Base-by-base conservation (phyloP, 2,888 invertebrate genomes). In the Ochlodes sylvanus region DNA sequence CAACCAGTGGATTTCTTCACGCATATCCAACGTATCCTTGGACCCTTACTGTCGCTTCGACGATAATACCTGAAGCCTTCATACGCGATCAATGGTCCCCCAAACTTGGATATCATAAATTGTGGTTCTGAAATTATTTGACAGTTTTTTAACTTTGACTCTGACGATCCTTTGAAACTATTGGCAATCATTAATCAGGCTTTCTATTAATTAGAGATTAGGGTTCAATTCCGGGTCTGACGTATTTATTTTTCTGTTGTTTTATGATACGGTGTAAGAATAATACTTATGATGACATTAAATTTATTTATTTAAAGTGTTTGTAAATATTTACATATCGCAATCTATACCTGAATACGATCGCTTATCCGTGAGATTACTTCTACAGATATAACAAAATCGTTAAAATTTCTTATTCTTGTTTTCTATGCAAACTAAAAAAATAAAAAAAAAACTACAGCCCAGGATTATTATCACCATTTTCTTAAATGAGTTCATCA, bases 1-100 rank as follows among this genome's bases (percentile, higher is more conserved):
- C 78, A 75, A 1, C 73, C 76, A 2, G 41, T 41, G 5, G 68
- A 70, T 55, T 72, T 73, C 65, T 74, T 77, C 3, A 71, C 71
- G 41, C 77, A 77, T 6, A 71, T 69, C 76, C 77, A 77, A 0
- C 61, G 50, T 2, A 41, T 15, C 10, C 44, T 62, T 1, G 61
- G 47, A 0, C 71, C 71, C 21, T 58, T 55, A 17, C 66, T 62
- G 42, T 69, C 52, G n/a, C 68, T 63, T 5, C 67, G 32, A 2
- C 55, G 63, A 42, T 71, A 65, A 64, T 69, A 73, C 42, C 72
- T 60, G 19, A 64, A 61, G 6, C 47, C 41, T 3, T 70, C 63
- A 5, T 70, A 19, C 21, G 38, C 62, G 7, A 74, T 68, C 27
- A 75, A 42, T n/a, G 71, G 72, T 7, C 63, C 65, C 1, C 73